Percentiles rank a stretch among this genome's conserved stretches.
These are phyloP conservation scores for Sitta europaea DNA, from an alignment of 2,113 vertebrate species.

Conservation along the genomic window DNA sequence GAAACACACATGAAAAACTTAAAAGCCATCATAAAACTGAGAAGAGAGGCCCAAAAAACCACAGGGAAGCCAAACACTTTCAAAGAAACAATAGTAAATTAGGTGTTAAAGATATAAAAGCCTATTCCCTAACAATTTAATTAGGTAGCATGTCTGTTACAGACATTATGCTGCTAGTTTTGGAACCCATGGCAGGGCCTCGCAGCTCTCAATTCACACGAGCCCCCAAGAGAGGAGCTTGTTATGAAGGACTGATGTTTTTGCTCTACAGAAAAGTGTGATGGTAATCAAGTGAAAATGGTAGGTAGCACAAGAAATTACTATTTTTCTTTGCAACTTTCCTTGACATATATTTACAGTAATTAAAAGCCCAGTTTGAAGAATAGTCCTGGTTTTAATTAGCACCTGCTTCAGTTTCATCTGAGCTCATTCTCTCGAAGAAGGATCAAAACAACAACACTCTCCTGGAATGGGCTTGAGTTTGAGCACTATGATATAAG, in stretches of 20 bases:
- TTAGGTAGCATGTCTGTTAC: conserved; percentile 75
- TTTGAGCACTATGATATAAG: neutral
- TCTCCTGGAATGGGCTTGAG: neutral
- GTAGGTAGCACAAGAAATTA: conserved; percentile 61
- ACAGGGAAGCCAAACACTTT: conserved; percentile 71
- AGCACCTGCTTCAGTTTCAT: conserved; percentile 64
- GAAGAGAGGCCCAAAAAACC: conserved; percentile 68
- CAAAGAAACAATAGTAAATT: conserved; percentile 78
- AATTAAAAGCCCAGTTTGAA: conserved; percentile 51
- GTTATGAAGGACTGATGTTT: conserved; percentile 61
- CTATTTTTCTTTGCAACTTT: conserved; percentile 60
- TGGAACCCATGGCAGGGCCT: conserved; percentile 71
- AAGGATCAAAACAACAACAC: conserved; percentile 33
- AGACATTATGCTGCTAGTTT: conserved; percentile 67
- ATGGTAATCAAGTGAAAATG: conserved; percentile 62
- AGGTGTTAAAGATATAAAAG: conserved; percentile 77
- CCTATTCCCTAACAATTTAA: conserved; percentile 71
- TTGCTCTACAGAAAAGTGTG: conserved; percentile 51
- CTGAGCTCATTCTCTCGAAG: neutral
- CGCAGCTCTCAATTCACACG: conserved; percentile 51
- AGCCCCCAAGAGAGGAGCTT: conserved; percentile 58
- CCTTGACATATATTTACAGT: conserved; percentile 49
- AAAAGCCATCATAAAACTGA: conserved; percentile 67
- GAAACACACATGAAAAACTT: conserved; percentile 58
- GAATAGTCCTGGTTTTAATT: conserved; percentile 50